Conservation (phyloP, 2,888 invertebrate genomes). For the Perizoma affinitatum region DNA sequence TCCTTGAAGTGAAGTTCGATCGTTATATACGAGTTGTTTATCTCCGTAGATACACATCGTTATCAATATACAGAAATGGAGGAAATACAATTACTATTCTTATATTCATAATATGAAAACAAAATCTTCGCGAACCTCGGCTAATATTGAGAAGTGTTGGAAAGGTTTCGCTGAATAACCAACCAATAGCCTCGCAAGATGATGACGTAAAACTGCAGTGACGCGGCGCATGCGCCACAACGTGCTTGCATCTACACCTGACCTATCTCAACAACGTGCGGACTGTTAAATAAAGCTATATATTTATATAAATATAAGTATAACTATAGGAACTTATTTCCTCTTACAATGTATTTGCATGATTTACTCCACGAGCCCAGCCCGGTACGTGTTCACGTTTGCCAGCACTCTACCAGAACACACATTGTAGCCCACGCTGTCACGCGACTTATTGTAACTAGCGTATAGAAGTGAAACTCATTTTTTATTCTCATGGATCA, state of each 20-base stretch:
- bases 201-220: slow-evolving; percentile 5
- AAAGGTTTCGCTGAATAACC: background rate
- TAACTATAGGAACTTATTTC: too few relatives aligned
- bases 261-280: slow-evolving; percentile 48
- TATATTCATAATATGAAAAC: too few relatives aligned
- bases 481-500: background rate
- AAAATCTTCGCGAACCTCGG: too few relatives aligned
- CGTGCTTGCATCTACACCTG: slow-evolving; percentile 31
- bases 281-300: too few relatives aligned
- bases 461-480: slow-evolving; percentile 11
- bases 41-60: too few relatives aligned
- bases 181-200: background rate
- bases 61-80: too few relatives aligned
- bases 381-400: slow-evolving; percentile 18
- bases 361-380: slow-evolving; percentile 9
- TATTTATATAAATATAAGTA: too few relatives aligned
- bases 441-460: background rate
- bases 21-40: too few relatives aligned
- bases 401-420: slow-evolving; percentile 13
- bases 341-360: slow-evolving; percentile 12
- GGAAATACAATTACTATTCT: too few relatives aligned
- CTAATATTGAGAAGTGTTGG: too few relatives aligned
- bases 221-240: slow-evolving; percentile 29
- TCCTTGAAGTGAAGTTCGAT: too few relatives aligned
- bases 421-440: slow-evolving; percentile 5